These are phyloP conservation scores for Actinopyga echinites DNA, from an alignment of 53 echinoderm and acorn worm genomes.

Conservation along the genomic window DNA sequence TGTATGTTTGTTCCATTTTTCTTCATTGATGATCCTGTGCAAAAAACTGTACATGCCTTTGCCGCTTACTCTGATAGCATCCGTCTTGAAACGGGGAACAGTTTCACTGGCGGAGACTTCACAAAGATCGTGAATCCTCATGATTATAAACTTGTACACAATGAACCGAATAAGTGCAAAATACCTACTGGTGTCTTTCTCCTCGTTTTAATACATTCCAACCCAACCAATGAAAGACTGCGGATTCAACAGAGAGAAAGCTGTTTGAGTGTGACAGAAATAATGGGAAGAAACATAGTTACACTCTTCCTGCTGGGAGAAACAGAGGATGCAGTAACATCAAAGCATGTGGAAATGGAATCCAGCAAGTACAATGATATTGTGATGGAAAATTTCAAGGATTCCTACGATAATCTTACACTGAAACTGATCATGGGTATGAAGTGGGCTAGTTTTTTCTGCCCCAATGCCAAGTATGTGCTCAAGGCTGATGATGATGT, in stretches of 20 bases:
- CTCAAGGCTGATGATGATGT: slow-evolving; percentile 53
- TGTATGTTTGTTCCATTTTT: background rate
- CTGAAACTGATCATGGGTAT: slow-evolving; percentile 57
- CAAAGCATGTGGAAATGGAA: background rate
- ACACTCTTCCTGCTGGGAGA: background rate
- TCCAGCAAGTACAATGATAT: slow-evolving; percentile 38
- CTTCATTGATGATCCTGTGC: background rate
- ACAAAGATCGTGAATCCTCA: background rate
- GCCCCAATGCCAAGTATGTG: slow-evolving; percentile 42
- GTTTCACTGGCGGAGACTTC: background rate
- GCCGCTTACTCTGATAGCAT: background rate
- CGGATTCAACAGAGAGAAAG: slow-evolving; percentile 1
- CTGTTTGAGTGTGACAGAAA: background rate
- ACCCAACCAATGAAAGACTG: background rate
- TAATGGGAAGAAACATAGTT: slow-evolving; percentile 15
- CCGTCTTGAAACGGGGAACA: background rate
- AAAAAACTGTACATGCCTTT: background rate
- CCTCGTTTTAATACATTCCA: slow-evolving; percentile 18
- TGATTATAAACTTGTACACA: background rate
- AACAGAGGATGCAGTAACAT: too few relatives aligned
- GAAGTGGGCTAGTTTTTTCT: slow-evolving; percentile 45
- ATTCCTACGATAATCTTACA: slow-evolving; percentile 53
- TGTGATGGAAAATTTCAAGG: slow-evolving; percentile 50
- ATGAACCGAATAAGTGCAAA: background rate
- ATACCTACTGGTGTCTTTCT: background rate